Conservation (phyloP, 2,797 vertebrate genomes). For the Spea hammondii region DNA sequence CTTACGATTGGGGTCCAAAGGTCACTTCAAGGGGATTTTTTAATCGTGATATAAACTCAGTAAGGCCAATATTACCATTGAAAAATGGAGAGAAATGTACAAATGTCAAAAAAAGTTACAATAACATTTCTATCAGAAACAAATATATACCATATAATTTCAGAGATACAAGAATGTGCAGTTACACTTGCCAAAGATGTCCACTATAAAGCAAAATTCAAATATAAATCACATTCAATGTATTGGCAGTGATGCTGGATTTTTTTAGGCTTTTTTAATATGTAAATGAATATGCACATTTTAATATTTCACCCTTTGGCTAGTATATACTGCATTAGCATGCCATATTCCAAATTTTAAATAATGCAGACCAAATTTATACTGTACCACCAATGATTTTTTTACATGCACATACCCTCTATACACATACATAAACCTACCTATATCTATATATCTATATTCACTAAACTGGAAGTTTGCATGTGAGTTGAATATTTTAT, state of each 20-base stretch:
- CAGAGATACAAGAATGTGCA: slow-evolving; percentile 65
- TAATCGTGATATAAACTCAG: slow-evolving; percentile 66
- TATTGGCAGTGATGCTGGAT: slow-evolving; percentile 82
- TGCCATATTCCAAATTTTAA: slow-evolving; percentile 50
- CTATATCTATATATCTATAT: too few relatives aligned
- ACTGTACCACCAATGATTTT: background rate
- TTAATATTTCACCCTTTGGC: slow-evolving; percentile 58
- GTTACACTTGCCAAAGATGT: slow-evolving; percentile 65
- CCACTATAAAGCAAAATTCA: slow-evolving; percentile 75
- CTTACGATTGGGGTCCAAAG: slow-evolving; percentile 75
- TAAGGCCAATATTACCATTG: slow-evolving; percentile 73
- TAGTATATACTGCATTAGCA: slow-evolving; percentile 61
- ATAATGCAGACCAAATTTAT: background rate
- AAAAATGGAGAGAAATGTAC: slow-evolving; percentile 74
- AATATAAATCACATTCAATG: slow-evolving; percentile 71
- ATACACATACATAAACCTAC: background rate
- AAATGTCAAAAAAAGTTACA: slow-evolving; percentile 72
- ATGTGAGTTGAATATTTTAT: too few relatives aligned
- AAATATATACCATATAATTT: slow-evolving; percentile 65
- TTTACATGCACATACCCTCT: background rate
- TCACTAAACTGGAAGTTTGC: too few relatives aligned
- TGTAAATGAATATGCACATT: slow-evolving; percentile 61
- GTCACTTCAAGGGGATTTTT: slow-evolving; percentile 76
- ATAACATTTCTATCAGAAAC: slow-evolving; percentile 70
- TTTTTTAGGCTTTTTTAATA: slow-evolving; percentile 57